Evolutionary conservation across 2,113 vertebrate species (phyloP).

Genomic region (Brienomyrus brachyistius): DNA sequence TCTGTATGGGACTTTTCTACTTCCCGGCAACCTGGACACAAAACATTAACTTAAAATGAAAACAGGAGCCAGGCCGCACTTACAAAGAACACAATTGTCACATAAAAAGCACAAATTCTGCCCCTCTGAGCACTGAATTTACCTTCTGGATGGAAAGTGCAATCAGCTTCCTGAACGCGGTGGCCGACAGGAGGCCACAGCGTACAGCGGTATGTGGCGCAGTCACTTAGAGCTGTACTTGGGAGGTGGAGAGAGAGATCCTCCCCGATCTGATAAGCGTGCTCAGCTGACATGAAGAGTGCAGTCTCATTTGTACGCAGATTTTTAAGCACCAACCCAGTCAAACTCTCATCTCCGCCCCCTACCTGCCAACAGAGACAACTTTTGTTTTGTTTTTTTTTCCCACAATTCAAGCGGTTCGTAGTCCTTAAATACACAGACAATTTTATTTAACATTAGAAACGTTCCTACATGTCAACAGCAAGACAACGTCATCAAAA

Average conservation of each 20-base stretch:
- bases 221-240: not conserved
- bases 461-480: not conserved
- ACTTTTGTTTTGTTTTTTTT: not conserved
- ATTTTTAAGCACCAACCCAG: constrained; percentile 36
- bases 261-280: constrained; percentile 25
- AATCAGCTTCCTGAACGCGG: constrained; percentile 30
- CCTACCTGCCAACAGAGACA: constrained; percentile 14
- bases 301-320: constrained; percentile 23
- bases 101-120: not conserved
- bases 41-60: not conserved
- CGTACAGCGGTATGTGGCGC: constrained; percentile 33
- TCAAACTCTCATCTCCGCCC: constrained; percentile 10
- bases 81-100: not conserved
- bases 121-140: not conserved
- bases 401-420: not conserved
- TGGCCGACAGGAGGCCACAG: constrained; percentile 39
- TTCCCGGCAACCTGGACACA: constrained; percentile 7
- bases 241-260: constrained; percentile 29
- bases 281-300: constrained; percentile 28
- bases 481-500: not conserved
- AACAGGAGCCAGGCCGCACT: not conserved
- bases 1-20: not conserved
- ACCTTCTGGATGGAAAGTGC: not conserved
- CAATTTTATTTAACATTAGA: not conserved
- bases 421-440: not conserved